Percentiles rank a stretch among this genome's conserved stretches.
These are phyloP conservation scores for Paraplagusia blochii DNA, from an alignment of 2,113 vertebrate genomes.

Conservation along the genomic window DNA sequence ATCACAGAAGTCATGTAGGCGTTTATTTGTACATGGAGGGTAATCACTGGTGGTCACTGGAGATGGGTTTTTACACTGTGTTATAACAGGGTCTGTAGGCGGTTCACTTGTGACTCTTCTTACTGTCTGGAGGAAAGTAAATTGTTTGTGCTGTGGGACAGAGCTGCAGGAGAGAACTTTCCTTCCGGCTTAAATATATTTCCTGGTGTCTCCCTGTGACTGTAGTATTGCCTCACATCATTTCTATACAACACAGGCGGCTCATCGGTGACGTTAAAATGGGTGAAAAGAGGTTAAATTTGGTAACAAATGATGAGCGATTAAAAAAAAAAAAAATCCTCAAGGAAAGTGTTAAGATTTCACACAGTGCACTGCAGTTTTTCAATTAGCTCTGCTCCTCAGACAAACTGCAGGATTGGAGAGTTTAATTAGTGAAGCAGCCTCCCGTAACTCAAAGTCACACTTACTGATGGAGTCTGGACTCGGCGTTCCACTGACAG, in stretches of 20 bases:
- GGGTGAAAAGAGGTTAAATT: too few relatives aligned
- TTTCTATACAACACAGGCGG: too few relatives aligned
- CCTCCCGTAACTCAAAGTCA: conserved; percentile 47
- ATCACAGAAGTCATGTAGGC: conserved; percentile 36
- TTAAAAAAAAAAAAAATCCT: too few relatives aligned
- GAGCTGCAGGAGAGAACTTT: background rate
- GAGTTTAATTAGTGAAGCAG: conserved; percentile 58
- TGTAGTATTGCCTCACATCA: too few relatives aligned
- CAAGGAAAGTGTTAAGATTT: conserved; percentile 3
- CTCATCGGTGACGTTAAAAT: too few relatives aligned
- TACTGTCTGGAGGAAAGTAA: conserved; percentile 23
- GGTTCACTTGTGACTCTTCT: conserved; percentile 25
- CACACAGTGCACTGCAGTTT: conserved; percentile 19
- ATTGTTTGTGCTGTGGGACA: conserved; percentile 1
- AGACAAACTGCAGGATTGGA: conserved; percentile 45
- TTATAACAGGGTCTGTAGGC: conserved; percentile 21
- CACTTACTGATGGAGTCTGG: conserved; percentile 26
- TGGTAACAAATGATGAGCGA: too few relatives aligned
- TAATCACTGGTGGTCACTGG: conserved; percentile 33
- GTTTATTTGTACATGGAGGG: conserved; percentile 47
- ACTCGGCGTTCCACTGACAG: conserved; percentile 48
- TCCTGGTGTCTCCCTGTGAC: too few relatives aligned
- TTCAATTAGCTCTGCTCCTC: conserved; percentile 31
- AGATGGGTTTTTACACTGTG: conserved; percentile 33
- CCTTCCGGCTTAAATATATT: background rate